Conservation (phyloP, 2,113 vertebrate genomes). For the Sturnus vulgaris region DNA sequence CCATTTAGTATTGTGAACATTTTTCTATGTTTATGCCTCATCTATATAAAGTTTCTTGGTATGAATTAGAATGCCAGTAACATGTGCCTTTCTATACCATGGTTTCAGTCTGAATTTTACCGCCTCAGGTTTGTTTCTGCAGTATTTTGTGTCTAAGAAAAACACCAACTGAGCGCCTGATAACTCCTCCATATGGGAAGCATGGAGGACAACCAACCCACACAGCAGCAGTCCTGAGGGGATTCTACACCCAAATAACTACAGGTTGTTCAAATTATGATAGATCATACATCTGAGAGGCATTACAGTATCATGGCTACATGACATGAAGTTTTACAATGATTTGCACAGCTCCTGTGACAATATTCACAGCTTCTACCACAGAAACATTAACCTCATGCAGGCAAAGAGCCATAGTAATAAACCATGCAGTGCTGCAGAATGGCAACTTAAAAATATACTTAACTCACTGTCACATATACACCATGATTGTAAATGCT, state of each 20-base stretch:
- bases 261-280: not conserved
- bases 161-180: not conserved
- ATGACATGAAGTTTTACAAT: not conserved
- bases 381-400: not conserved
- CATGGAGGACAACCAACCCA: not conserved
- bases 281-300: not conserved
- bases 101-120: not conserved
- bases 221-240: not conserved
- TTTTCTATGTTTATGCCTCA: not conserved
- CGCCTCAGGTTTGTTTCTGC: not conserved
- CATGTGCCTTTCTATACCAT: not conserved
- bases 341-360: not conserved
- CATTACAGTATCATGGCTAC: not conserved
- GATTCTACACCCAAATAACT: not conserved
- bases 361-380: not conserved
- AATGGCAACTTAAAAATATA: not conserved
- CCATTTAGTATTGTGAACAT: not conserved
- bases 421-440: not conserved
- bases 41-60: not conserved
- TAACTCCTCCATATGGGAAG: not conserved
- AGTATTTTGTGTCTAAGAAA: not conserved
- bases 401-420: not conserved
- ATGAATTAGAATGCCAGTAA: not conserved
- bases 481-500: not conserved
- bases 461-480: not conserved